phyloP scores from a whole-genome alignment of 1,140 invertebrate species.

The Brachionus manjavacas region DNA sequence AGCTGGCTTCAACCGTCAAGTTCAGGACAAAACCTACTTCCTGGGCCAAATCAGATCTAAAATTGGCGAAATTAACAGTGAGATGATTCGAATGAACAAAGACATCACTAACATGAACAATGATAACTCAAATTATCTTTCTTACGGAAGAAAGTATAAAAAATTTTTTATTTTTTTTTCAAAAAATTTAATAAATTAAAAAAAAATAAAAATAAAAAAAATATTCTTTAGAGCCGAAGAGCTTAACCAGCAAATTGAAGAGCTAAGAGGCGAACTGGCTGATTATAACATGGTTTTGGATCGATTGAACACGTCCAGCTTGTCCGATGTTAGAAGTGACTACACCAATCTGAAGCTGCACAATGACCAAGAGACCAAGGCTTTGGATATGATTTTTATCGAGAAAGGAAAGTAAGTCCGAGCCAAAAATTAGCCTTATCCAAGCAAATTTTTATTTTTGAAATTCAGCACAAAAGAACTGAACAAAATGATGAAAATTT shows the following conservation, averaged over 20 bases:
- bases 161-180: no score
- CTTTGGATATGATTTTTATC: slow-evolving; percentile 31
- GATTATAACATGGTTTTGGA: slow-evolving; percentile 43
- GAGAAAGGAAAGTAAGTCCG: slow-evolving; percentile 34
- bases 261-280: slow-evolving; percentile 11
- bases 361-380: slow-evolving; percentile 33
- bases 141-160: slow-evolving; percentile 23
- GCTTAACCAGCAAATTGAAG: slow-evolving; percentile 34
- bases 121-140: slow-evolving; percentile 41
- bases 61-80: slow-evolving; percentile 28
- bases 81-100: slow-evolving; percentile 40
- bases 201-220: no score
- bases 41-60: slow-evolving; percentile 31
- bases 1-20: slow-evolving; percentile 24
- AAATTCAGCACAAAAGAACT: no score
- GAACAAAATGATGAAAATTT: no score
- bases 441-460: background rate
- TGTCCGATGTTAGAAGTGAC: slow-evolving; percentile 34
- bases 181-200: no score
- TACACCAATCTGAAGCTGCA: slow-evolving; percentile 24
- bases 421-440: background rate
- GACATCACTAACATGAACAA: slow-evolving; percentile 8
- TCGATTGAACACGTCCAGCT: slow-evolving; percentile 11
- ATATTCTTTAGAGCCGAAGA: slow-evolving; percentile 38
- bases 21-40: slow-evolving; percentile 41